Conservation (phyloP, 2,113 vertebrate species). For the Osmerus eperlanus region DNA sequence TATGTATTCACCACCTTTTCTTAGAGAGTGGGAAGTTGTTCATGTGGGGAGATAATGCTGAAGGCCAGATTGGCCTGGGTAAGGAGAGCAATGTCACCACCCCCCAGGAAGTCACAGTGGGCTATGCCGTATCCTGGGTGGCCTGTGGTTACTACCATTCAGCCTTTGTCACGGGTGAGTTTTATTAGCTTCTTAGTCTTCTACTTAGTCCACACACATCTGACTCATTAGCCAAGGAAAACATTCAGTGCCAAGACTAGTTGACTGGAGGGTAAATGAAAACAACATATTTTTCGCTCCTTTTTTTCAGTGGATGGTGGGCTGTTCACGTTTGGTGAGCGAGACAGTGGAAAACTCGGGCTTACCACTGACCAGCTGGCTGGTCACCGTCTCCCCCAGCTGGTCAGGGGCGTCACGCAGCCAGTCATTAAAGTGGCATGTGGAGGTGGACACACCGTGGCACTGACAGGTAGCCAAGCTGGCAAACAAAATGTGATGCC, state of each 20-base stretch:
- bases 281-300: neutral
- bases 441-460: slow-evolving; percentile 90
- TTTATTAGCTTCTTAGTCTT: neutral
- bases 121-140: slow-evolving; percentile 80
- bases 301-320: slow-evolving; percentile 77
- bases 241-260: too few relatives aligned
- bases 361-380: slow-evolving; percentile 76
- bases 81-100: slow-evolving; percentile 64
- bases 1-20: slow-evolving; percentile 16
- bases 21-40: slow-evolving; percentile 88
- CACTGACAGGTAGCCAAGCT: slow-evolving; percentile 78
- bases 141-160: slow-evolving; percentile 97
- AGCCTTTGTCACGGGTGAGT: slow-evolving; percentile 88
- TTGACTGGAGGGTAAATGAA: neutral
- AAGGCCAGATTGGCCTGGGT: slow-evolving; percentile 91
- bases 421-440: slow-evolving; percentile 85
- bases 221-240: too few relatives aligned
- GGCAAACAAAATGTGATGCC: neutral
- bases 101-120: slow-evolving; percentile 81
- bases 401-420: slow-evolving; percentile 79
- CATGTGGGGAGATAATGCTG: slow-evolving; percentile 96
- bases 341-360: slow-evolving; percentile 88
- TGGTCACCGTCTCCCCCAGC: slow-evolving; percentile 81
- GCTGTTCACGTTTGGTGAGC: slow-evolving; percentile 90
- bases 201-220: neutral